Evolutionary conservation across 1,140 invertebrate genomes (phyloP).

Genomic region (Sitobion miscanthi): DNA sequence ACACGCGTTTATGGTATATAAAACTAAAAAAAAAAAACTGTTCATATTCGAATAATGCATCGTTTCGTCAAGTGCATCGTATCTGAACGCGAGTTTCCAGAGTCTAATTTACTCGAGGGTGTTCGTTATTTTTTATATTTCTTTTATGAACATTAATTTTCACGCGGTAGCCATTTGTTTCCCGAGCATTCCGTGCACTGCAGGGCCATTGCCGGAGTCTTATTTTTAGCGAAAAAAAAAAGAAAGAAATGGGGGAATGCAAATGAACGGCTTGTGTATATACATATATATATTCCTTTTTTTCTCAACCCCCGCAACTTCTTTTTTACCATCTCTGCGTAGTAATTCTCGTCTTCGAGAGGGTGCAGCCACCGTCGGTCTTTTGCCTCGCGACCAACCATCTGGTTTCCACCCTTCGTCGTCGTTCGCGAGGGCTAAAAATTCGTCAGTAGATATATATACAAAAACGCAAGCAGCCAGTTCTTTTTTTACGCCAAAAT

Average conservation of each 20-base stretch:
- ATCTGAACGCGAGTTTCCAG: neutral
- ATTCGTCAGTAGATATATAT: neutral
- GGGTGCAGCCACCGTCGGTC: constrained; percentile 14
- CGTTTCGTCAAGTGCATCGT: neutral
- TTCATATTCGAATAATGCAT: neutral
- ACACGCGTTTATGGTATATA: neutral
- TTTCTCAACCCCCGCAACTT: constrained; percentile 46
- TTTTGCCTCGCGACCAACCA: constrained; percentile 37
- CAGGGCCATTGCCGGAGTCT: constrained; percentile 32
- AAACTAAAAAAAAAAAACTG: neutral
- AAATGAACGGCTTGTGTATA: constrained; percentile 35
- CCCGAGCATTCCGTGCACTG: neutral
- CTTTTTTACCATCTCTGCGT: constrained; percentile 28
- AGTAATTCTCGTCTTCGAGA: constrained; percentile 51
- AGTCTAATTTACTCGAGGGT: neutral
- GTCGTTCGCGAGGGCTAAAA: neutral
- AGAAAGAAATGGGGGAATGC: constrained; percentile 50
- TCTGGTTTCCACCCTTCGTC: constrained; percentile 43
- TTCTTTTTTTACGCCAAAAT: constrained; percentile 42
- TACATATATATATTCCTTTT: constrained; percentile 22
- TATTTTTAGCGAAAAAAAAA: constrained; percentile 48
- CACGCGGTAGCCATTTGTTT: constrained; percentile 45
- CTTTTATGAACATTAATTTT: constrained; percentile 45
- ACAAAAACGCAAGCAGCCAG: constrained; percentile 1
- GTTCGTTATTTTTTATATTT: constrained; percentile 9